Evolutionary conservation across 1,140 invertebrate species (phyloP).

Genomic region (Halyomorpha halys): DNA sequence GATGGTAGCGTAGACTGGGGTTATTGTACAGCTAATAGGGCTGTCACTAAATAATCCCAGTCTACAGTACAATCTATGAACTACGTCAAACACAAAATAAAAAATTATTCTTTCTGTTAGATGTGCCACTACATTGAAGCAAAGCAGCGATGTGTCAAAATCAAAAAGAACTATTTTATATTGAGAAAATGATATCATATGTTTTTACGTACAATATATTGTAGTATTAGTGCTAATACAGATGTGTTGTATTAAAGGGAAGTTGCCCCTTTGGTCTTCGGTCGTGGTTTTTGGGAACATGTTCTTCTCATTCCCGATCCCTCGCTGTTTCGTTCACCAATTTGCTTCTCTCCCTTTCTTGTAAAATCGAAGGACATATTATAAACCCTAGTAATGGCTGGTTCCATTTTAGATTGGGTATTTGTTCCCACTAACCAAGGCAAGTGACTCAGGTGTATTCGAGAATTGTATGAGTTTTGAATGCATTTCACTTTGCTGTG

Average conservation of each 20-base stretch:
- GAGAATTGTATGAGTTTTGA: background rate
- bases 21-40: no score
- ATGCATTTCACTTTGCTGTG: slow-evolving; percentile 5
- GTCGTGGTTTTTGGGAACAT: slow-evolving; percentile 5
- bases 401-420: background rate
- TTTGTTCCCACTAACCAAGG: background rate
- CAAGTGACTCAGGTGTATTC: background rate
- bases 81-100: no score
- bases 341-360: background rate
- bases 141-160: no score
- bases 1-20: no score
- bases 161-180: background rate
- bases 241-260: background rate
- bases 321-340: background rate
- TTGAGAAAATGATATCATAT: no score
- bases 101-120: no score
- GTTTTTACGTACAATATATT: no score
- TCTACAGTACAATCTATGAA: no score
- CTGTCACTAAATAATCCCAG: no score
- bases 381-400: background rate
- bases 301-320: background rate
- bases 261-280: background rate
- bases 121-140: no score
- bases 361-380: background rate
- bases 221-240: background rate